Conservation (phyloP, 2,797 vertebrate species). For the Siniperca undulata region DNA sequence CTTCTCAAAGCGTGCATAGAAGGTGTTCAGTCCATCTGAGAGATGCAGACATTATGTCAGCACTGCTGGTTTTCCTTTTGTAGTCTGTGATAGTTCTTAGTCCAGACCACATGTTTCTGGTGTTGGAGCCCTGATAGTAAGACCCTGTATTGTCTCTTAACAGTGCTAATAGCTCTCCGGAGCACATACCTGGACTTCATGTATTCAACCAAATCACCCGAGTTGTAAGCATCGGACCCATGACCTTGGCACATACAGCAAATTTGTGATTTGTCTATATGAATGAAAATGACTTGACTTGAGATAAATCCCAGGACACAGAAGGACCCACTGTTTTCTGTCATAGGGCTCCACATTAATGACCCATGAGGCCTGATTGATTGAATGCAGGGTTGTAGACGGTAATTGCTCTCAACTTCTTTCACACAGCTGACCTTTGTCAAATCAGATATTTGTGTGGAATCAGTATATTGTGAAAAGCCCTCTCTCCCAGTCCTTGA, state of each 20-base stretch:
- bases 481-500: slow-evolving; percentile 23
- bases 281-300: slow-evolving; percentile 21
- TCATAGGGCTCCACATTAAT: slow-evolving; percentile 27
- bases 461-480: slow-evolving; percentile 45
- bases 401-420: slow-evolving; percentile 43
- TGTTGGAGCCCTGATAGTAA: no score
- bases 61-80: no score
- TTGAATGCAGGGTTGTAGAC: slow-evolving; percentile 26
- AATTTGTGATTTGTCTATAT: not conserved
- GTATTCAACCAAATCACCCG: no score
- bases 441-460: slow-evolving; percentile 53
- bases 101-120: no score
- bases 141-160: no score
- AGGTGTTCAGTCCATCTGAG: no score
- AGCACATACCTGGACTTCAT: no score
- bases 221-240: no score
- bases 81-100: no score
- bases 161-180: no score
- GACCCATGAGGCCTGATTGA: slow-evolving; percentile 21
- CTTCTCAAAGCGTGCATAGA: no score
- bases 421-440: slow-evolving; percentile 58
- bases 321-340: slow-evolving; percentile 3
- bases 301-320: slow-evolving; percentile 8
- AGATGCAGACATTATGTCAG: no score
- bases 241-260: not conserved